Evolutionary conservation across 2,797 vertebrate species (phyloP), one percentile per base, ranked within the genome.

Genomic region (Enteromius mattozi): DNA sequence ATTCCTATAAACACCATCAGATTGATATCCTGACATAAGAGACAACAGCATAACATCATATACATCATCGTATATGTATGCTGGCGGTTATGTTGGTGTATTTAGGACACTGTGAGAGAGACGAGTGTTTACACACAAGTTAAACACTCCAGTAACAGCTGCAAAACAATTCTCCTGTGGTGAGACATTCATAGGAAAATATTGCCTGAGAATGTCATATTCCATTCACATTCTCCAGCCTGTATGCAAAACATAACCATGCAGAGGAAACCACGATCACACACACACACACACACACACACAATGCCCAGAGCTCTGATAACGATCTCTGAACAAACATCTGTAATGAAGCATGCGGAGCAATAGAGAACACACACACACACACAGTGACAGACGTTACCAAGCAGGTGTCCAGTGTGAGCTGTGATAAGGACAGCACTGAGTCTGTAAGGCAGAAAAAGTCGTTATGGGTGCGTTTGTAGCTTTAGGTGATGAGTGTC

Each of bases 391-490:
- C 6, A 84, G 47, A 79, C 78, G 88, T 96, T 95, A 95, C 95
- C 94, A 19, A 88, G 89, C 92, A 94, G 85, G 92, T 94, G 89
- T 95, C 95, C 94, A 95, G 93, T 91, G 93, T 90, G 81, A 95
- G 94, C 91, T 96, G 92, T 85, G 95, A 96, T 89, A 96, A 91
- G 91, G 95, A 95, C 85, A 96, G 90, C 93, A 95, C 91, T 63
- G 96, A 96, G 90, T 95, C 96, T 95, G 93, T 72, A 90, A 88
- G 91, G 87, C 89, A 89, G 82, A 61, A 85, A 80, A 86, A 78
- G 84, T 51, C 80, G 63, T 85, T 88, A 87, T 83, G 54, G 35
- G 66, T 69, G 84, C 54, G 77, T 61, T 17, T 63, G 30, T 56
- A 30, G 37, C 16, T 82, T 51, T 1, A 5, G 30, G 27, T 75